These are phyloP conservation scores for Xanthorhoe spadicearia DNA, from an alignment of 2,888 invertebrate genomes.

Conservation along the genomic window DNA sequence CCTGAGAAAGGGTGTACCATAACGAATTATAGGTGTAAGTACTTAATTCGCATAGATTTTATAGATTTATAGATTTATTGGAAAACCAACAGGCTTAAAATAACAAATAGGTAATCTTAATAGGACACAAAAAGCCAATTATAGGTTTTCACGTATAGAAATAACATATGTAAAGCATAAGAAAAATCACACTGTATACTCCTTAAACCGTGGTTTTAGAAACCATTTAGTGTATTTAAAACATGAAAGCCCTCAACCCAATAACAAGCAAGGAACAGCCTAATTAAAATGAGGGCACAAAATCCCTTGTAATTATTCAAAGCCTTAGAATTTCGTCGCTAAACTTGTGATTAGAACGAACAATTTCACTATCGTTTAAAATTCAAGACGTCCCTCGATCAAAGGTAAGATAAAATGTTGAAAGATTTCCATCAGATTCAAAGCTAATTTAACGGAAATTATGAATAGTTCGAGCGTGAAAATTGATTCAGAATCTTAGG, in stretches of 20 bases:
- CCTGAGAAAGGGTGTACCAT: no score
- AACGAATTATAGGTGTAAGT: no score
- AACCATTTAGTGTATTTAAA: neutral
- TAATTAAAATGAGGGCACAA: constrained; percentile 20
- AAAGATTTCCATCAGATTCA: constrained; percentile 26
- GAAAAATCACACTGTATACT: neutral
- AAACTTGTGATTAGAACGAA: constrained; percentile 30
- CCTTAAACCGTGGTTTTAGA: neutral
- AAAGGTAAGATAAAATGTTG: constrained; percentile 28
- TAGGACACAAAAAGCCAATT: no score
- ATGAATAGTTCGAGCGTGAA: constrained; percentile 32
- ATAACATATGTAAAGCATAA: no score
- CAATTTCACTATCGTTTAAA: constrained; percentile 36
- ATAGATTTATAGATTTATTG: no score
- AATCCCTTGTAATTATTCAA: constrained; percentile 28
- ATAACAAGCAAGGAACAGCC: constrained; percentile 10
- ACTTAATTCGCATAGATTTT: no score
- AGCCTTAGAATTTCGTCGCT: constrained; percentile 24
- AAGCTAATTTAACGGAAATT: constrained; percentile 31
- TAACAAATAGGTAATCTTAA: no score
- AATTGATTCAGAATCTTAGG: constrained; percentile 26
- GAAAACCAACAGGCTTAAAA: no score
- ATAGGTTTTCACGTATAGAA: no score
- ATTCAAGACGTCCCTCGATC: constrained; percentile 29
- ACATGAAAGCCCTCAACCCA: constrained; percentile 9